Evolutionary conservation across 2,888 invertebrate species (phyloP), one percentile per base, ranked within the genome.

Genomic region (Napeogenes sylphis): DNA sequence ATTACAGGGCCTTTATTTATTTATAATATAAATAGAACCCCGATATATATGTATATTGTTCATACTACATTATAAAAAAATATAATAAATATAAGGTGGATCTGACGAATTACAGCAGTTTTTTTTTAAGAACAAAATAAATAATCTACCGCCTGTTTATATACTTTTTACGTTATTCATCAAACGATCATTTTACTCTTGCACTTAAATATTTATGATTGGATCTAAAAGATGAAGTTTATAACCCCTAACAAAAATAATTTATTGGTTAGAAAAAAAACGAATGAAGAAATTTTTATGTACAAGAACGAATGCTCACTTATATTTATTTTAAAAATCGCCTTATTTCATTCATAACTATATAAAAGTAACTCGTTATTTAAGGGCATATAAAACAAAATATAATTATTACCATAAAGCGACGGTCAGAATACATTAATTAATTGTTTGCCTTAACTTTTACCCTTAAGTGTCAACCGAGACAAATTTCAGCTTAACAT

Each of bases 401-500:
- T 56, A 42, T 14, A 38, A 56, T 33, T 45, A 30, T 45, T 12
- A 30, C 42, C 21, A 21, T 56, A 21, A 58, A 58, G 21, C 21
- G 14, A n/a, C 33, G 10, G 10, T 51, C 51, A 51, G 10, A 21
- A 10, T 51, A 30, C 30, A 51, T 30, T 51, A 30, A 47, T 47
- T 47, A 51, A 12, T 58, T 14, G 45, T 58, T 33, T 35, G 30
- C 42, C 51, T 59, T 59, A 59, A 54, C 54, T 59, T 59, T 30
- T 51, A 8, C 30, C 35, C 42, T 38, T 33, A 62, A 62, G 42
- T 58, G 38, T 38, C 55, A 21, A 45, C 30, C 57, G 58, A 58
- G 46, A 65, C 58, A 54, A 61, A 45, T 58, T 56, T 13, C 35
- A 53, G 62, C 62, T 61, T 59, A 61, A 61, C 62, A 32, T 57